Base-by-base conservation (phyloP, 2,888 invertebrate species). In the Ceraclea dissimilis region DNA sequence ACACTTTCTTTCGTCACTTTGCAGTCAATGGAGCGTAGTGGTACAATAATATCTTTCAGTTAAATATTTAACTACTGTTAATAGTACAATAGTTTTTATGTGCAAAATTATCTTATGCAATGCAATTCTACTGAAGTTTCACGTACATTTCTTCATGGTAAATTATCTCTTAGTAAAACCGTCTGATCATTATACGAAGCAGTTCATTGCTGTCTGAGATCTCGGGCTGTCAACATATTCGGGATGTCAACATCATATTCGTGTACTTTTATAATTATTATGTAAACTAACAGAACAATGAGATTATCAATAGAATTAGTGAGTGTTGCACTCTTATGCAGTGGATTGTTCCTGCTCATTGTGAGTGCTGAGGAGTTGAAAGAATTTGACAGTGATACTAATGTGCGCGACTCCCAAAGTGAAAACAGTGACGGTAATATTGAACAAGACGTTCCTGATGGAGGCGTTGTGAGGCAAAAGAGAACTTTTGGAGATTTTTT, bases 401-500 rank as follows among this genome's bases (percentile, higher is more conserved):
- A 33, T 17, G 39, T 31, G 46, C 22, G 20, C 11, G 22, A 33
- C 18, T 17, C 13, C 4, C 13, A 39, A 39, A 39, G 39, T 39
- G 39, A 39, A 8, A 5, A 39, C 13, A 39, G 39, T 39, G 39
- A 39, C 5, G 13, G 13, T 13, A 16, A 4, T 5, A 11, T 8
- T 31, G 31, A 56, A 11, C 46, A 49, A 17, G 50, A 49, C 13
- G 16, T 51, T 10, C n/a, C 49, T 43, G 49, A 20, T 18, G 49
- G n/a, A 17, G 52, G 33, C 22, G 21, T 51, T 8, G 74, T 76
- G 49, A 67, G 78, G n/a, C 72, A 72, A 68, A 78, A 78, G 64
- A 66, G 78, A 53, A 78, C 77, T 1, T 77, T 78, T 63, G 77
- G 78, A 6, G 76, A 78, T 54, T 68, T 77, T 60, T 75, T 78